Evolutionary conservation across 2,113 vertebrate genomes (phyloP), one percentile per base, ranked within the genome.

Genomic region (Cyanistes caeruleus): DNA sequence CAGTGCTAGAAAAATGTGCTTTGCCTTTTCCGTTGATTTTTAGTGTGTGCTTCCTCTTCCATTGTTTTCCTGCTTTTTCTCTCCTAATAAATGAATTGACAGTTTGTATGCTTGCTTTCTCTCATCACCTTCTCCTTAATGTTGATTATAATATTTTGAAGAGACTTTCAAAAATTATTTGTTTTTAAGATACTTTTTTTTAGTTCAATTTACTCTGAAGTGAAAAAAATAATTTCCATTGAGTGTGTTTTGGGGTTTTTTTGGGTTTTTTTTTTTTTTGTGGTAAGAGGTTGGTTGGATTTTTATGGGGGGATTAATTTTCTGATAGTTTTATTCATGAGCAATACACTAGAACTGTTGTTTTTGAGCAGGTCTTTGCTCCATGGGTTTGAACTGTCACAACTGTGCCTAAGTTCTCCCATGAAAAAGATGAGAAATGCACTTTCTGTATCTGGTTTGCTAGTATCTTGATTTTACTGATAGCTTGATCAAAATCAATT

Each of bases 291-390:
- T 2, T 44, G 27, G 5, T 73, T 64, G 13, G 9, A 24, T 41
- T 44, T 88, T 64, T 4, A 3, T 4, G 5, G 9, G 2, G 0
- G 1, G 0, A 41, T 80, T 56, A 6, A 12, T 72, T 89, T 89
- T 55, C 31, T 78, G 22, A 3, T 23, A 28, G 25, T 60, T 75
- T 62, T 62, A 15, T 52, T 73, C 7, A 19, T 23, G 16, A 83
- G 21, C 15, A 65, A 2, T 48, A 25, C 24, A 23, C 27, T n/a
- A 25, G 11, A 87, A 16, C 14, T 84, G 56, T 49, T 88, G 35
- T 17, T 83, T 82, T 58, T 75, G 46, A 74, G 39, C 24, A 80
- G n/a, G 27, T 27, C 10, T 41, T 58, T 53, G n/a, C 9, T 70
- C 12, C 21, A 1, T 79, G 6, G 2, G 43, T 80, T 67, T 62